Conservation (phyloP, 2,113 vertebrate species). For the Leptodactylus fuscus region DNA sequence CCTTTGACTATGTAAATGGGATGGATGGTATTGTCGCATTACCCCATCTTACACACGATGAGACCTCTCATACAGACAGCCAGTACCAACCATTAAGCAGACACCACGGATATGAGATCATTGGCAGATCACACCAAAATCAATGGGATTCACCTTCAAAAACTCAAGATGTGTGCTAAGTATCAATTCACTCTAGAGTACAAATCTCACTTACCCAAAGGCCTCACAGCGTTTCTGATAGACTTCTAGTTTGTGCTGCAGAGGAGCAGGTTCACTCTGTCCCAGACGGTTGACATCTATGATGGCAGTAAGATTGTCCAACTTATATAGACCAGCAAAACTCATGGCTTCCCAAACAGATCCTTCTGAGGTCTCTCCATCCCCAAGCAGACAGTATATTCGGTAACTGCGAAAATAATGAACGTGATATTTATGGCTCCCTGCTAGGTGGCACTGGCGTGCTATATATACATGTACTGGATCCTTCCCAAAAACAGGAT, state of each 20-base stretch:
- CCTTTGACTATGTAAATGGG: too few relatives aligned
- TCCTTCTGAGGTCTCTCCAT: constrained; percentile 92
- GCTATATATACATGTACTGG: background rate
- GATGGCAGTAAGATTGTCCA: constrained; percentile 92
- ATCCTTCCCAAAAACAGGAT: background rate
- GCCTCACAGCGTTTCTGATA: constrained; percentile 94
- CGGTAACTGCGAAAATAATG: constrained; percentile 78
- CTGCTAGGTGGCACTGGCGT: background rate
- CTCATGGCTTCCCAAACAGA: constrained; percentile 97
- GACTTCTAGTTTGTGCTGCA: constrained; percentile 92
- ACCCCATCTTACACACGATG: too few relatives aligned
- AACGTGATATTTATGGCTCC: too few relatives aligned
- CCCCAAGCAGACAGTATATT: constrained; percentile 91
- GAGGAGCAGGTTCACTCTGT: constrained; percentile 90
- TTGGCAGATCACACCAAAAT: background rate
- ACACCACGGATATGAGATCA: too few relatives aligned
- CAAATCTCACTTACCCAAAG: constrained; percentile 81
- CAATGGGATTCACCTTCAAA: background rate
- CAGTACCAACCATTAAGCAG: too few relatives aligned
- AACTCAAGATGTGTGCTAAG: background rate
- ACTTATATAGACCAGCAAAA: constrained; percentile 92
- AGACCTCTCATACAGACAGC: too few relatives aligned
- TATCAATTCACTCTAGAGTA: background rate
- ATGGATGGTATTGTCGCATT: too few relatives aligned
- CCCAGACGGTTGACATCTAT: constrained; percentile 94